A percentile compares a stretch with the other conserved stretches of the same genome.
Conservation (phyloP, 1,140 invertebrate species). For the Delia radicum region DNA sequence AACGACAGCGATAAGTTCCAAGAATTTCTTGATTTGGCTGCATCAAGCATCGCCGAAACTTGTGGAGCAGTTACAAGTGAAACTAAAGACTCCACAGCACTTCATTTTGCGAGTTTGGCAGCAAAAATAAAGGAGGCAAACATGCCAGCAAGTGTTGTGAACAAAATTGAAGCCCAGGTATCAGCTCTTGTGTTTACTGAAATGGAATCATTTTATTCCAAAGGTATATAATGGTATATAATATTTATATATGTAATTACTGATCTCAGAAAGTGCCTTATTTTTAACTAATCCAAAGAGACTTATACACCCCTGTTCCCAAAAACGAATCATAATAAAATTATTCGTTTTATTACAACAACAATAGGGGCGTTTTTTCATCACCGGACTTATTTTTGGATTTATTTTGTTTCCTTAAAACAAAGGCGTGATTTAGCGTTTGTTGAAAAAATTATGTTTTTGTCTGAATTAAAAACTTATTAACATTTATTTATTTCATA, state of each 20-base stretch:
- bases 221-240: no score
- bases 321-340: no score
- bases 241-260: no score
- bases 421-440: no score
- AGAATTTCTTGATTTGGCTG: background rate
- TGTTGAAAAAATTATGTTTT: no score
- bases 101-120: conserved; percentile 3
- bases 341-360: no score
- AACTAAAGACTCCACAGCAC: background rate
- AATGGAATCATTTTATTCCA: background rate
- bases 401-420: no score
- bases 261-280: background rate
- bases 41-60: background rate
- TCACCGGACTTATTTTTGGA: no score
- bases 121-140: background rate
- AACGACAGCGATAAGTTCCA: background rate
- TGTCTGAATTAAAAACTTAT: no score
- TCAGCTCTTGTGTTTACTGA: background rate
- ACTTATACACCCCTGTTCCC: conserved; percentile 10
- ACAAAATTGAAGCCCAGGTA: background rate
- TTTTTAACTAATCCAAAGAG: background rate
- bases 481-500: no score
- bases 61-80: background rate
- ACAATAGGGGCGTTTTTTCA: no score
- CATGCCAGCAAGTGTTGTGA: background rate